A percentile compares a stretch with the other conserved stretches of the same genome.
Conservation (phyloP, 2,113 vertebrate species). For the Callipepla squamata region DNA sequence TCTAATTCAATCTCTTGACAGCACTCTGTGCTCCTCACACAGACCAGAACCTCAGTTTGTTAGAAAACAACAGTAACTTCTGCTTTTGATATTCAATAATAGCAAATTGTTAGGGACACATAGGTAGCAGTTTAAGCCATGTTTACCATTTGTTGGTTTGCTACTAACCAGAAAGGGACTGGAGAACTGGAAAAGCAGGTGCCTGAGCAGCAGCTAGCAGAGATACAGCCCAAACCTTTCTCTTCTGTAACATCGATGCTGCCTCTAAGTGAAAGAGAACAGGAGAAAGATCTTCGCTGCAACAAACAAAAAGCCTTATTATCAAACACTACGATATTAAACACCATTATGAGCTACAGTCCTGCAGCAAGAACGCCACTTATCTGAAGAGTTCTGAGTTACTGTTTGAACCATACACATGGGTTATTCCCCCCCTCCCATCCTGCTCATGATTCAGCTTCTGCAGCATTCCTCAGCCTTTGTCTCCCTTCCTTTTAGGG, state of each 20-base stretch:
- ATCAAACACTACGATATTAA: background rate
- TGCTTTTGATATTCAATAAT: background rate
- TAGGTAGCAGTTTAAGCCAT: background rate
- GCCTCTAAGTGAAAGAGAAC: background rate
- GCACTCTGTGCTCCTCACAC: background rate
- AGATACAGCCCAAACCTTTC: background rate
- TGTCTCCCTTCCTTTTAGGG: conserved; percentile 40
- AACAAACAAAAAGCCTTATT: background rate
- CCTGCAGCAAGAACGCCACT: background rate
- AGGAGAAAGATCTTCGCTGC: background rate
- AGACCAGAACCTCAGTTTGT: accelerated
- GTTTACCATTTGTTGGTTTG: background rate
- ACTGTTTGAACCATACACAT: background rate
- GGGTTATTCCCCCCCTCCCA: background rate
- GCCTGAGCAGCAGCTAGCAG: background rate
- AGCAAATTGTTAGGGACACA: background rate
- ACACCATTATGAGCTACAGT: background rate
- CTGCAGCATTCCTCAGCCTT: background rate
- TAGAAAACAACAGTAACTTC: background rate
- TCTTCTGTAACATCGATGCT: background rate
- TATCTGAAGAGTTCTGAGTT: background rate
- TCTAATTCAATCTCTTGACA: background rate
- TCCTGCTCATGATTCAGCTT: background rate
- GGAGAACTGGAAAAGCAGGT: background rate
- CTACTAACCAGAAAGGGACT: background rate